Base-by-base conservation (phyloP, 2,797 vertebrate genomes). In the Anabacerthia variegaticeps region DNA sequence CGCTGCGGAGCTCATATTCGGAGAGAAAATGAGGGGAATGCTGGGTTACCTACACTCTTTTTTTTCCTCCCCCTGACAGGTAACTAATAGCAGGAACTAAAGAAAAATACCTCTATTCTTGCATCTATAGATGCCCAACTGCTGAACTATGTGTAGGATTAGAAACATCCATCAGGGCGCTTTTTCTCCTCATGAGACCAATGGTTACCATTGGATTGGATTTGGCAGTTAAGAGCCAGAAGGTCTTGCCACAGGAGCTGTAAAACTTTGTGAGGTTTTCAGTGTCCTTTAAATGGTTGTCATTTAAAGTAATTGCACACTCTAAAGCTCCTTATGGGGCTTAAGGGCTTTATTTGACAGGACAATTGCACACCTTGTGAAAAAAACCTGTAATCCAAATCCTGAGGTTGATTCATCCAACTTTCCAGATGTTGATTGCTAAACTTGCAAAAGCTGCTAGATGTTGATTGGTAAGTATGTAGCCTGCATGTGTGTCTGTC, bases 331-430 rank as follows among this genome's bases (percentile, higher is more conserved):
- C 87, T 88, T 91, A 86, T 14, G 24, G 36, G 59, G 76, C 56
- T 93, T 92, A 93, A 90, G n/a, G 62, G 54, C 49, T 97, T 94
- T 93, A 78, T 91, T 92, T 92, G 55, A 63, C 61, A 73, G 89
- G 66, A 92, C 73, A 84, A 81, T 78, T 91, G 91, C 51, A 81
- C 75, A 91, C 85, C 87, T 96, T 93, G 85, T 77, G 79, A 77
- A 92, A 82, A 90, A 91, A 71, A 9, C 58, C 66, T 51, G 51
- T 72, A 93, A 95, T 78, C 78, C 55, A 91, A 89, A 96, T 83
- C 54, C 43, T 0, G 5, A 37, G 3, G 6, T 73, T 36, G 36
- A 46, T 67, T 59, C 59, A 74, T 86, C 65, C 87, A 89, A 2
- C 12, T 88, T 85, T 62, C 66, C 79, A 93, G 89, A 88, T 86